Evolutionary conservation across 2,888 invertebrate genomes (phyloP).

Genomic region (Pocota personata): DNA sequence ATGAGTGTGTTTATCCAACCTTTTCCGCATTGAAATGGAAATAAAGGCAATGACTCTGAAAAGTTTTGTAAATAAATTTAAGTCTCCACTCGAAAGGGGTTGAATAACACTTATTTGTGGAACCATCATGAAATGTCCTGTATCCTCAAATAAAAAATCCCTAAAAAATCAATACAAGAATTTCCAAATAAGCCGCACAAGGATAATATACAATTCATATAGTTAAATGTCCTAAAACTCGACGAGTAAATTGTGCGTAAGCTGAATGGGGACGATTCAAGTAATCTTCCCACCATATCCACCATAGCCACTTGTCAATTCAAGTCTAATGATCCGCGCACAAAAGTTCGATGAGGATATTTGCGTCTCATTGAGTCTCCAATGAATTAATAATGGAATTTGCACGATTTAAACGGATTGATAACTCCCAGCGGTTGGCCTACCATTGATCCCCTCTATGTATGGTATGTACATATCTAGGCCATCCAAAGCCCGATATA

Average conservation of each 20-base stretch:
- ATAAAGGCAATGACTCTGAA: not conserved
- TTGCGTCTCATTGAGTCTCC: constrained; percentile 53
- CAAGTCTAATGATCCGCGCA: constrained; percentile 56
- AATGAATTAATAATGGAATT: constrained; percentile 61
- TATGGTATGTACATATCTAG: too few species aligned
- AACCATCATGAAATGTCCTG: not conserved
- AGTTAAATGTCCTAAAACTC: constrained; percentile 10
- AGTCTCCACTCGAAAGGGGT: not conserved
- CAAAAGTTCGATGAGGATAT: constrained; percentile 48
- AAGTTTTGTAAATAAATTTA: constrained; percentile 24
- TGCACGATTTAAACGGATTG: constrained; percentile 61
- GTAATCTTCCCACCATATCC: not conserved
- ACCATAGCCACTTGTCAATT: constrained; percentile 33
- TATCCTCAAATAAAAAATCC: not conserved
- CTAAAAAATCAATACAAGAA: not conserved
- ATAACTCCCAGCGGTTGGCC: constrained; percentile 17
- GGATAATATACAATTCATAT: constrained; percentile 7
- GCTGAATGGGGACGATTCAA: not conserved
- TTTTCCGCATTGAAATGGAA: not conserved
- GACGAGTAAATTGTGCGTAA: constrained; percentile 30
- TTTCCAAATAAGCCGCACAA: constrained; percentile 8
- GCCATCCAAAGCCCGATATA: not conserved
- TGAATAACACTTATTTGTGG: not conserved
- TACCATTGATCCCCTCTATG: not conserved
- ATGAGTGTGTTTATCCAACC: constrained; percentile 19